Evolutionary conservation across 2,888 invertebrate species (phyloP).

Genomic region (Andrena camellia): DNA sequence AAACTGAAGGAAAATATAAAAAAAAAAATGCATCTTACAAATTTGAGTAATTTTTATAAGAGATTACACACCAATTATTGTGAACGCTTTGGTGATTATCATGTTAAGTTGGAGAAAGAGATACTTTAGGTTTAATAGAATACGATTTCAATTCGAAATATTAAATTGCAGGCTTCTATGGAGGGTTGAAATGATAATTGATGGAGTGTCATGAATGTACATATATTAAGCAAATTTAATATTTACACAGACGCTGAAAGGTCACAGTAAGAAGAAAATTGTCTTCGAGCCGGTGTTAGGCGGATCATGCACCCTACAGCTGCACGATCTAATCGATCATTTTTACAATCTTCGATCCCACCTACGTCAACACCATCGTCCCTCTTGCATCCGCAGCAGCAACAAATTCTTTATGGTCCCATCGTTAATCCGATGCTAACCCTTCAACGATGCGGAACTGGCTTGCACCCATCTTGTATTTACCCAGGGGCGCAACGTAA

Average conservation of each 20-base stretch:
- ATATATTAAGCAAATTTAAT: conserved; percentile 12
- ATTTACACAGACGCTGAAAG: conserved; percentile 48
- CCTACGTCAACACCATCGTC: conserved; percentile 63
- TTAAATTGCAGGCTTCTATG: too few relatives aligned
- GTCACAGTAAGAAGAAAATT: conserved; percentile 37
- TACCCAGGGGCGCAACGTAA: conserved; percentile 75
- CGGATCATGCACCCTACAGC: conserved; percentile 80
- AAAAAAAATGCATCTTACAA: too few relatives aligned
- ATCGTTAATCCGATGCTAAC: conserved; percentile 72
- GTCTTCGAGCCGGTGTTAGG: conserved; percentile 59
- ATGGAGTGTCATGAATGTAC: background rate
- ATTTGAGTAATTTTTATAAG: too few relatives aligned
- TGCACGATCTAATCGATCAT: conserved; percentile 76
- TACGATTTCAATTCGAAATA: background rate
- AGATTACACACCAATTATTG: too few relatives aligned
- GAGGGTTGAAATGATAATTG: too few relatives aligned
- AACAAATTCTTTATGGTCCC: conserved; percentile 78
- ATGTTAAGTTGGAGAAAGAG: too few relatives aligned
- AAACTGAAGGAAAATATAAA: too few relatives aligned
- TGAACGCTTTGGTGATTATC: too few relatives aligned
- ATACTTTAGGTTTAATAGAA: background rate
- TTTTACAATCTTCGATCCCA: conserved; percentile 62
- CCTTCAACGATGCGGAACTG: conserved; percentile 75
- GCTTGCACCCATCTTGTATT: conserved; percentile 75
- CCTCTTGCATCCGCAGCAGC: conserved; percentile 72